These are phyloP conservation scores for Fulica atra DNA, from an alignment of 2,113 vertebrate genomes.

Conservation along the genomic window DNA sequence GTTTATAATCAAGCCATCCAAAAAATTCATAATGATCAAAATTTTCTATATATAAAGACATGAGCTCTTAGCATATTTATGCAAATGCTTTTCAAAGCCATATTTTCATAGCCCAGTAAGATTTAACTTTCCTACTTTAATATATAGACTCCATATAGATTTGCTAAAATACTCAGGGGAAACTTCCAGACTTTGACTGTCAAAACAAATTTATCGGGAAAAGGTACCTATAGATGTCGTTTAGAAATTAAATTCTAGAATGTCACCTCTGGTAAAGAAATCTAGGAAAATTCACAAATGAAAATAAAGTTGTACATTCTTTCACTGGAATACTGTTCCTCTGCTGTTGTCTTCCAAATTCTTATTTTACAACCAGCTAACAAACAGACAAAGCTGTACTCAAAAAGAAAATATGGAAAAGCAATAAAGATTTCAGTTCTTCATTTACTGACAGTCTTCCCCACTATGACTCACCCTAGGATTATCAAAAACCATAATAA, in stretches of 20 bases:
- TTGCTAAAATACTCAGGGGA: background rate
- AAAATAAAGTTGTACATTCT: background rate
- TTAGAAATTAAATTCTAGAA: background rate
- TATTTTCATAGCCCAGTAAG: background rate
- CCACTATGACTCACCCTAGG: constrained; percentile 5
- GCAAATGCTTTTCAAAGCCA: background rate
- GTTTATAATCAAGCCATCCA: background rate
- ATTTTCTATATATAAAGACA: background rate
- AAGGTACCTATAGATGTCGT: background rate
- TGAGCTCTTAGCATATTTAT: background rate
- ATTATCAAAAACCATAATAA: constrained; percentile 18
- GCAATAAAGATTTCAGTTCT: constrained; percentile 45
- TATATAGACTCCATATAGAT: background rate
- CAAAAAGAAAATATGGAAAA: constrained; percentile 32
- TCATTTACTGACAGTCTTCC: constrained; percentile 18
- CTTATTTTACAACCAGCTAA: background rate
- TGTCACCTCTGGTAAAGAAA: background rate
- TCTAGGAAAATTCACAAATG: background rate
- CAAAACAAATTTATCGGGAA: background rate
- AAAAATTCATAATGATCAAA: background rate
- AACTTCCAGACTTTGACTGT: background rate
- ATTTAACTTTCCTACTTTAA: background rate
- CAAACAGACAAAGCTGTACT: background rate
- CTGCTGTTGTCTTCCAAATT: background rate
- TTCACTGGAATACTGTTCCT: background rate